Evolutionary conservation across 2,888 invertebrate genomes (phyloP).

Genomic region (Mycalesis mineus): DNA sequence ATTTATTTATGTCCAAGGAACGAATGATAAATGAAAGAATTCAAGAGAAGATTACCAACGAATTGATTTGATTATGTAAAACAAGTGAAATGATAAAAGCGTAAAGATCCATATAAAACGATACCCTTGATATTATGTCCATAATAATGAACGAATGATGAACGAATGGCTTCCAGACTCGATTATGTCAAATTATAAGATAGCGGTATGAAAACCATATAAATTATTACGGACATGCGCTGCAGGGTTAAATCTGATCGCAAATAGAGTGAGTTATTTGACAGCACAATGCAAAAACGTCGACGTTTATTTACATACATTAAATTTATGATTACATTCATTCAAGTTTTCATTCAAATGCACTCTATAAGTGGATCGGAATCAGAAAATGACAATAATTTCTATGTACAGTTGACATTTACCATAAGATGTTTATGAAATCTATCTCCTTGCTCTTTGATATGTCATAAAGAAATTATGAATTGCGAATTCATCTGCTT

Average conservation of each 20-base stretch:
- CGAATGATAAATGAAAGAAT: no score
- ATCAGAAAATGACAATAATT: background rate
- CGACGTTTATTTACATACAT: conserved; percentile 1
- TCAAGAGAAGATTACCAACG: background rate
- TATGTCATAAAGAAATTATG: no score
- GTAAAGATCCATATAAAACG: background rate
- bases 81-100: background rate
- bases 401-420: background rate
- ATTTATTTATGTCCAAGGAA: no score
- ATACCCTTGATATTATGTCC: background rate
- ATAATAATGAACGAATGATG: background rate
- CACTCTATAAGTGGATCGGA: background rate
- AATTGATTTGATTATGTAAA: background rate
- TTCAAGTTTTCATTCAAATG: conserved; percentile 4
- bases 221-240: conserved; percentile 1
- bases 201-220: background rate
- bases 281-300: conserved; percentile 8
- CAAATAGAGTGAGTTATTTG: conserved; percentile 7
- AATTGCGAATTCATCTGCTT: no score
- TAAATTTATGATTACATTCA: conserved; percentile 4
- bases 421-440: background rate
- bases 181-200: conserved; percentile 12
- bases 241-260: conserved; percentile 4
- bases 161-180: background rate
- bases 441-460: no score